A percentile compares a stretch with the other conserved stretches of the same genome.
These are phyloP conservation scores for Sinocyclocheilus rhinocerous DNA, from an alignment of 2,113 vertebrate genomes.

Conservation along the genomic window DNA sequence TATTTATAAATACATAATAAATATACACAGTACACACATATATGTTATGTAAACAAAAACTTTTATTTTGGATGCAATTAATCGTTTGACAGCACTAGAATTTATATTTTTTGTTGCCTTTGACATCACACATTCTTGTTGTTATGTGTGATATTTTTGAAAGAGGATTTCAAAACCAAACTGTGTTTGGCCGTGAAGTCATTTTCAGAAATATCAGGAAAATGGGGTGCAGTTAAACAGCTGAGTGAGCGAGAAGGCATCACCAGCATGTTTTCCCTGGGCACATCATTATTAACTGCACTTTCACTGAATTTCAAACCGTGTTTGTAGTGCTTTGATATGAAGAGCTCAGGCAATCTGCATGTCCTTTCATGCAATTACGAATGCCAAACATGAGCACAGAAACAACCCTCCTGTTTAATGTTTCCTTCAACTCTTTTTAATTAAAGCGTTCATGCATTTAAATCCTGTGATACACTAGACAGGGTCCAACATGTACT, in stretches of 20 bases:
- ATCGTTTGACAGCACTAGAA: too few relatives aligned
- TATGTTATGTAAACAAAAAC: too few relatives aligned
- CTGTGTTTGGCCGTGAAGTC: conserved; percentile 6
- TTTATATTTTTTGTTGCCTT: too few relatives aligned
- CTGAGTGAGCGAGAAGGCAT: conserved; percentile 53
- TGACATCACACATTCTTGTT: too few relatives aligned
- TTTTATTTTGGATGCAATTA: too few relatives aligned
- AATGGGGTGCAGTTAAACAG: conserved; percentile 52
- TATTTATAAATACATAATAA: too few relatives aligned
- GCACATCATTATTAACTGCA: conserved; percentile 71
- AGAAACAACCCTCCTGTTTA: not conserved
- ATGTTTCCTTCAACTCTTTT: not conserved
- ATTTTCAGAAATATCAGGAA: not conserved
- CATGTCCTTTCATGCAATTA: not conserved
- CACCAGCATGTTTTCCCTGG: conserved; percentile 60
- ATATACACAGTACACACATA: too few relatives aligned
- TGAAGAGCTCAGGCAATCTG: conserved; percentile 38
- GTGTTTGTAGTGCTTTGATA: conserved; percentile 68
- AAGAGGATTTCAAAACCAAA: not conserved
- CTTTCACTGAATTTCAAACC: conserved; percentile 75
- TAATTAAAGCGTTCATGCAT: not conserved
- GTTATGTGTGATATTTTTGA: too few relatives aligned
- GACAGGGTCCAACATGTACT: not conserved
- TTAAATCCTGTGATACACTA: not conserved
- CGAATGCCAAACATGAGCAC: not conserved